Evolutionary conservation across 2,797 vertebrate species (phyloP).

Genomic region (Sternotherus odoratus): DNA sequence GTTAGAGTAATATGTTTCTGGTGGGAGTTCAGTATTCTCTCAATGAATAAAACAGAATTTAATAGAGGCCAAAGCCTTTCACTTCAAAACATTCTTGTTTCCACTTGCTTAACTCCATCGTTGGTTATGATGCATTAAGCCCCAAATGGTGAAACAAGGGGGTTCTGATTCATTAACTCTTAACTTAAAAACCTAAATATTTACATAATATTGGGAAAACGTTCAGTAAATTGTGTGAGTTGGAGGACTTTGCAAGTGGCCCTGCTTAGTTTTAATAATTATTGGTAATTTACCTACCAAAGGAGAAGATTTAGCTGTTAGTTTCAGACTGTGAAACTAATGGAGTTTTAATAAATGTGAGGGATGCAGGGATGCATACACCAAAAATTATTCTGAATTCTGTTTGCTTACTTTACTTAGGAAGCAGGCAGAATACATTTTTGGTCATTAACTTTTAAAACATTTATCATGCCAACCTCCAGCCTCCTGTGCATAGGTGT

Average conservation of each 20-base stretch:
- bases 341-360: neutral
- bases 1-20: slow-evolving; percentile 44
- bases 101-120: neutral
- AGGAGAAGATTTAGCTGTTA: neutral
- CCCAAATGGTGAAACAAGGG: neutral
- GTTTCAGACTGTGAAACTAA: neutral
- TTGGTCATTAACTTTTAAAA: slow-evolving; percentile 11
- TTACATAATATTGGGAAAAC: neutral
- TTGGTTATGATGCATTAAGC: neutral
- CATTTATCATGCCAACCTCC: neutral
- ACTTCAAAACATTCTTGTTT: neutral
- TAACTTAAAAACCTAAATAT: neutral
- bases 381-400: neutral
- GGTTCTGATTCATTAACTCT: neutral
- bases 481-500: neutral
- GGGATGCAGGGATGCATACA: neutral
- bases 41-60: neutral
- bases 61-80: neutral
- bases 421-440: slow-evolving; percentile 10
- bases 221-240: neutral
- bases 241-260: neutral
- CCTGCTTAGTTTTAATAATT: neutral
- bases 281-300: neutral
- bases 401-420: neutral
- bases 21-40: slow-evolving; percentile 21